Conservation (phyloP, 2,113 vertebrate species). For the Thalassarche chlororhynchos region DNA sequence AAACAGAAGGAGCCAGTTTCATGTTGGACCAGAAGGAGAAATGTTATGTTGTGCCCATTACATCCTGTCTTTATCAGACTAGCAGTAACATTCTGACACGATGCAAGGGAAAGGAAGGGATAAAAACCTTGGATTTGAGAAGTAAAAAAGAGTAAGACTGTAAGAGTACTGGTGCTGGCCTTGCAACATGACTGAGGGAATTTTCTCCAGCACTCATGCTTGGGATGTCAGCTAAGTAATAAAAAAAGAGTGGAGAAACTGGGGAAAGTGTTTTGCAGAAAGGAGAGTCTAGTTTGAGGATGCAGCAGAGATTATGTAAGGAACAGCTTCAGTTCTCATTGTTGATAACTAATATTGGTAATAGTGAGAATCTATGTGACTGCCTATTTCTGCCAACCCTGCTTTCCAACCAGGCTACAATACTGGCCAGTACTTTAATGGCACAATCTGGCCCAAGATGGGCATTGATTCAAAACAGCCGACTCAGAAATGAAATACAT, state of each 20-base stretch:
- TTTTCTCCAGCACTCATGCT: neutral
- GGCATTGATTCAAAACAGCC: constrained; percentile 49
- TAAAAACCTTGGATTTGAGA: neutral
- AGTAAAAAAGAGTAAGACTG: neutral
- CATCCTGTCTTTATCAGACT: neutral
- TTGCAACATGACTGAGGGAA: neutral
- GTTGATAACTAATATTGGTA: neutral
- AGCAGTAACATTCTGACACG: neutral
- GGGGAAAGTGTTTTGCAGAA: neutral
- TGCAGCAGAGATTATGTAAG: neutral
- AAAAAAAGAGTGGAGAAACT: neutral
- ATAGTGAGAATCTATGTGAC: neutral
- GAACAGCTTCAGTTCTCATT: neutral
- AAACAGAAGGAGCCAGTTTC: neutral
- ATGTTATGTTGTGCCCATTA: neutral
- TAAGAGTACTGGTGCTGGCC: neutral
- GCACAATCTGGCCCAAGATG: constrained; percentile 47
- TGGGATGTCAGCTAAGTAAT: neutral
- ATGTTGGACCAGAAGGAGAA: neutral
- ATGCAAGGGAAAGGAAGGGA: neutral
- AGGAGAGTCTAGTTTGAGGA: neutral
- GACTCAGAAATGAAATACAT: constrained; percentile 40
- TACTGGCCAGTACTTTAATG: constrained; percentile 24
- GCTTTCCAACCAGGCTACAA: neutral
- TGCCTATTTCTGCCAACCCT: constrained; percentile 4